Evolutionary conservation across 2,888 invertebrate species (phyloP), one percentile per base, ranked within the genome.

Genomic region (Melanchra persicariae): DNA sequence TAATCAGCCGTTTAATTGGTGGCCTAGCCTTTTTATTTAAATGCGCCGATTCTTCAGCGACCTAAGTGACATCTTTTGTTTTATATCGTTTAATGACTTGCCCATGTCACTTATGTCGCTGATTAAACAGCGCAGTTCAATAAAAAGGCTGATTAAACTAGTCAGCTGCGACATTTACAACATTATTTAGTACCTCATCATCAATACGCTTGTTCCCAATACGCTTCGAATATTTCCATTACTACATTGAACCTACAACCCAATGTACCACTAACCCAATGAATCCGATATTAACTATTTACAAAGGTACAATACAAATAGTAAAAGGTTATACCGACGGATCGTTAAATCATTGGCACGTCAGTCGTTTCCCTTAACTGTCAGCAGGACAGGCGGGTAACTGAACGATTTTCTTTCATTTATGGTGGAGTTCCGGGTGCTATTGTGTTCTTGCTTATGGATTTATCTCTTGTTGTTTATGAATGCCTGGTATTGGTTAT

Each of bases 321-420:
- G 66, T 57, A 70, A 73, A 79, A 75, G 79, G 79, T 70, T 79
- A 79, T n/a, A 6, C 10, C 51, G 22, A 73, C 62, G 37, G 75
- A 79, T 81, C 65, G 82, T 76, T 82, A 72, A 79, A 76, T 76
- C 79, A 72, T 79, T 82, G 72, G 59, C 55, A 58, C 66, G 72
- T 82, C 72, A 81, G 17, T 19, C 43, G 43, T 57, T 82, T 76
- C 70, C 76, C 40, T 52, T 45, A 22, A 51, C 70, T 71, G 82
- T 71, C 74, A 40, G 65, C 65, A 49, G 60, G 58, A 65, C 64
- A 54, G 52, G 15, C 49, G 52, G 49, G 57, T 22, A 70, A 52
- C 57, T 61, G 47, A 70, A 57, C 26, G 40, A n/a, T 40, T 51
- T 77, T 77, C 60, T 61, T 71, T 79, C 58, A 74, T 77, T 67